Conservation (phyloP, 2,113 vertebrate genomes). For the Lepidothrix coronata region DNA sequence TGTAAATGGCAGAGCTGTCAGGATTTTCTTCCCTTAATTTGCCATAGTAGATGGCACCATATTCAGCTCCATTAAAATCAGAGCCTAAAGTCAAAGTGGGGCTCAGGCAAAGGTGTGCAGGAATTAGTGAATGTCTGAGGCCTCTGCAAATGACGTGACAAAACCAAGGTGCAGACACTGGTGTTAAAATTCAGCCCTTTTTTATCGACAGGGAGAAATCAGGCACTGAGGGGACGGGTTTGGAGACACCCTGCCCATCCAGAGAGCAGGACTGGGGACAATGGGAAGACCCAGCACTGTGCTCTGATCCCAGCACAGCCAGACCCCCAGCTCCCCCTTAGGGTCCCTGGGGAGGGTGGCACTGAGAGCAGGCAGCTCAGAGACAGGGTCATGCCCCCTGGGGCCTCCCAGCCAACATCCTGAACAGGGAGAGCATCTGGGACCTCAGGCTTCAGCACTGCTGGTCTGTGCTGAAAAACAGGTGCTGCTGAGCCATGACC, state of each 20-base stretch:
- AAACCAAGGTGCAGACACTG: fast-evolving
- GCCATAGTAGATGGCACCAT: neutral
- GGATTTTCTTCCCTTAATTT: neutral
- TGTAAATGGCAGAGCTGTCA: neutral
- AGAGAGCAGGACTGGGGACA: neutral
- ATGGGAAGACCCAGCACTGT: neutral
- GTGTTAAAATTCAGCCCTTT: neutral
- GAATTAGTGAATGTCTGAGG: neutral
- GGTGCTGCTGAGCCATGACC: neutral
- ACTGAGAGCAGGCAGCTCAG: neutral
- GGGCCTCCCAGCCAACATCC: neutral
- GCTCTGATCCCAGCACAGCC: neutral
- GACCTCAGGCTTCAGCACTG: neutral
- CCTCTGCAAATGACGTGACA: neutral
- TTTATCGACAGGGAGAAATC: neutral
- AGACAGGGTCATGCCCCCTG: neutral
- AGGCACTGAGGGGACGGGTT: neutral
- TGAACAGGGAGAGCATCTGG: neutral
- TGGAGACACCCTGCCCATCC: neutral
- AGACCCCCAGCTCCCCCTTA: neutral
- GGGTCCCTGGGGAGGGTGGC: neutral
- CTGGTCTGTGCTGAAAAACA: neutral
- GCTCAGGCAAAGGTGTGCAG: neutral
- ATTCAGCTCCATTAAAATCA: neutral
- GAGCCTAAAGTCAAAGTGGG: neutral